These are phyloP conservation scores for Chaenogobius annularis DNA, from an alignment of 2,113 vertebrate genomes.

Conservation along the genomic window DNA sequence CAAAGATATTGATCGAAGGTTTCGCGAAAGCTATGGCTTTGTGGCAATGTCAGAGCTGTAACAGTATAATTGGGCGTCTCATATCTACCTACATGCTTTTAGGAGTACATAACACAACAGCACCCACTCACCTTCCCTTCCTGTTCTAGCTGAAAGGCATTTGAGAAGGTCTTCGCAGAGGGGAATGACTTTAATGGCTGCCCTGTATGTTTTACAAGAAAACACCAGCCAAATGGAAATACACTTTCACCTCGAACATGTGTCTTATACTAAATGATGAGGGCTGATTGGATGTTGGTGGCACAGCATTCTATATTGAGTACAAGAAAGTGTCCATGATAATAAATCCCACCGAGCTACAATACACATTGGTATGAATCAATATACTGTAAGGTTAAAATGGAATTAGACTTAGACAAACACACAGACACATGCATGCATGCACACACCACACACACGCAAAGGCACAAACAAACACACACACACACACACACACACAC, in stretches of 20 bases:
- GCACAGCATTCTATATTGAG: slow-evolving; percentile 3
- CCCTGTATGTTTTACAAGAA: slow-evolving; percentile 36
- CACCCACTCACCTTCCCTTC: slow-evolving; percentile 13
- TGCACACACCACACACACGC: too few relatives aligned
- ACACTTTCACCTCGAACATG: slow-evolving; percentile 55
- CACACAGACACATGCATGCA: too few relatives aligned
- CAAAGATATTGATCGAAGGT: slow-evolving; percentile 51
- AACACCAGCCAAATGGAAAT: slow-evolving; percentile 52
- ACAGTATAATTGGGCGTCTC: slow-evolving; percentile 50
- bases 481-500: too few relatives aligned
- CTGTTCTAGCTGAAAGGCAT: slow-evolving; percentile 9
- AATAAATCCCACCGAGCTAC: slow-evolving; percentile 41
- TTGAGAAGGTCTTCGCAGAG: slow-evolving; percentile 49
- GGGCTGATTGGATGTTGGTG: slow-evolving; percentile 52
- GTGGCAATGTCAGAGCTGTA: slow-evolving; percentile 40
- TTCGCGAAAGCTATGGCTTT: slow-evolving; percentile 36
- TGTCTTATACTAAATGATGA: slow-evolving; percentile 55
- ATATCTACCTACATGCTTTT: slow-evolving; percentile 48
- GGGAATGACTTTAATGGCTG: slow-evolving; percentile 53
- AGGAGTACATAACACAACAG: slow-evolving; percentile 17
- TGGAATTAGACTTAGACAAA: too few relatives aligned
- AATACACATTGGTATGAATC: not conserved
- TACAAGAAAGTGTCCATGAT: slow-evolving; percentile 10
- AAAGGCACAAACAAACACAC: too few relatives aligned
- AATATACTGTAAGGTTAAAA: too few relatives aligned